These are phyloP conservation scores for Tethya wilhelma DNA, from an alignment of 37 sponge, comb jelly and placozoan genomes.

Conservation along the genomic window DNA sequence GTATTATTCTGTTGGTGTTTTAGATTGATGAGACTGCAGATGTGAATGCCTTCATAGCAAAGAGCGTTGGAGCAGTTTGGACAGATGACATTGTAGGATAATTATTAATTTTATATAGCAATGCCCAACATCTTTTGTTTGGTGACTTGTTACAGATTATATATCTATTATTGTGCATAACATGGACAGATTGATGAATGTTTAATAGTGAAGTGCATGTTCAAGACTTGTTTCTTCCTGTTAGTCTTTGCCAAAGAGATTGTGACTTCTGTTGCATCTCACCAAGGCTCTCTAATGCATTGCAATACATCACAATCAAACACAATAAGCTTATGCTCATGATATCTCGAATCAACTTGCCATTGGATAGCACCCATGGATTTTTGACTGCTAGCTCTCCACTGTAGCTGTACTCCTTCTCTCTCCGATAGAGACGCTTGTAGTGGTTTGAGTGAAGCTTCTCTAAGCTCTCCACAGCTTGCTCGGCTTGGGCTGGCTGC, in stretches of 20 bases:
- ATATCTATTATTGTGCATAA: too few relatives aligned
- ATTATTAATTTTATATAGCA: too few relatives aligned
- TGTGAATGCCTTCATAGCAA: constrained; percentile 82
- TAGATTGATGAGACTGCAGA: constrained; percentile 89
- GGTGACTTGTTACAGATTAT: too few relatives aligned
- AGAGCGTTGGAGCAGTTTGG: constrained; percentile 60
- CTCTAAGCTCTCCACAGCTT: constrained; percentile 54
- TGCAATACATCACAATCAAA: background rate
- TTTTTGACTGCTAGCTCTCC: constrained; percentile 20
- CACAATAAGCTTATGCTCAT: too few relatives aligned
- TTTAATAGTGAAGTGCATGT: too few relatives aligned
- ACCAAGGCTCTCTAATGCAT: too few relatives aligned
- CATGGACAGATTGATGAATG: too few relatives aligned
- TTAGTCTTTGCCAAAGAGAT: too few relatives aligned
- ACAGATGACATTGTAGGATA: too few relatives aligned
- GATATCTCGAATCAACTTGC: background rate
- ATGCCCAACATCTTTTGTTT: too few relatives aligned
- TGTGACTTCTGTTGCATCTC: too few relatives aligned
- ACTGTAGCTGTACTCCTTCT: constrained; percentile 26
- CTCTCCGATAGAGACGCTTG: constrained; percentile 30
- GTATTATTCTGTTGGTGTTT: background rate
- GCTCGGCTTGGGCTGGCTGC: constrained; percentile 12
- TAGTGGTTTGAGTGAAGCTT: constrained; percentile 44
- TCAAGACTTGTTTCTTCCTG: too few relatives aligned
- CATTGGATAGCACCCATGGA: constrained; percentile 47